These are phyloP conservation scores for Antigone vipio DNA, from an alignment of 2,113 vertebrate genomes.

Conservation along the genomic window DNA sequence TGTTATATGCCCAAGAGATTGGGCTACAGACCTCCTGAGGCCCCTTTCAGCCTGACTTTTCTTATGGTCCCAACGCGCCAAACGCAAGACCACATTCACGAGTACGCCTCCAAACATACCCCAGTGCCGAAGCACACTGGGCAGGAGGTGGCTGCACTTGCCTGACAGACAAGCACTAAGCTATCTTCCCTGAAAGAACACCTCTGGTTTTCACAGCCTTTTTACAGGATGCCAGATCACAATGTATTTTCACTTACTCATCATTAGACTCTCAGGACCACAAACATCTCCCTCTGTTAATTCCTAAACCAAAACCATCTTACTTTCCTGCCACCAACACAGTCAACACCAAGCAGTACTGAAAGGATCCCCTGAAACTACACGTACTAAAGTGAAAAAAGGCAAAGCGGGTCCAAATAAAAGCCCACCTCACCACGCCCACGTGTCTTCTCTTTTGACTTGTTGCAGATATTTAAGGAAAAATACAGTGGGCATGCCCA, in stretches of 20 bases:
- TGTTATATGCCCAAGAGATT: background rate
- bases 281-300: background rate
- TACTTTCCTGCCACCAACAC: background rate
- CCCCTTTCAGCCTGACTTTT: background rate
- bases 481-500: background rate
- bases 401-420: background rate
- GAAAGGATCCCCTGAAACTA: background rate
- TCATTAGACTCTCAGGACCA: background rate
- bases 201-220: background rate
- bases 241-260: background rate
- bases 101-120: background rate
- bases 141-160: background rate
- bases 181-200: background rate
- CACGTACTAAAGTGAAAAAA: background rate
- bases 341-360: background rate
- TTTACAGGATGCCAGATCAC: background rate
- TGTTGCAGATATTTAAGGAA: background rate
- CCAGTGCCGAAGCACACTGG: accelerated
- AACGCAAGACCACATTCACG: background rate
- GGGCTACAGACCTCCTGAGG: background rate
- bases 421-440: background rate
- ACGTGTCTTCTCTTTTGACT: background rate
- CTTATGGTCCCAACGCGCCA: too few relatives aligned
- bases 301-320: background rate
- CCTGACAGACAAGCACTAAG: background rate